Percentiles rank a stretch among this genome's conserved stretches.
phyloP scores from a whole-genome alignment of 1,140 invertebrate genomes.

The Drosophila auraria region DNA sequence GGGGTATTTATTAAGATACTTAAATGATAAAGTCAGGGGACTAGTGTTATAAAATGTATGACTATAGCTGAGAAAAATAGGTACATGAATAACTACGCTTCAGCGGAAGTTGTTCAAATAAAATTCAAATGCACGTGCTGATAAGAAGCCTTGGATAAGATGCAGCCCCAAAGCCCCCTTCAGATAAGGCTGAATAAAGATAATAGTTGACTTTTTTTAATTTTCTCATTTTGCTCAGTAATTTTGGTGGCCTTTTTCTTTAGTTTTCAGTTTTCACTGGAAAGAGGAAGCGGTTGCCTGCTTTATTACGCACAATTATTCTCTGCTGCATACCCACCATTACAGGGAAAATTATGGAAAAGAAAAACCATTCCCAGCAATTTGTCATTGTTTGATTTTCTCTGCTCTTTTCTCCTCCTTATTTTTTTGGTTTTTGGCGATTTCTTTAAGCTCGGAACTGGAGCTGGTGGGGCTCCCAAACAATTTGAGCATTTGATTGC shows the following conservation, averaged over 20 bases:
- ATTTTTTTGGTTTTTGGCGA: constrained; percentile 9
- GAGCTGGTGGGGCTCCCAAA: constrained; percentile 40
- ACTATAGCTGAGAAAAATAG: not conserved
- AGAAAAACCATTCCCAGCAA: constrained; percentile 50
- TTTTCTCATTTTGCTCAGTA: not conserved
- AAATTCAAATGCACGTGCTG: constrained; percentile 7
- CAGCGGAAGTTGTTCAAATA: not conserved
- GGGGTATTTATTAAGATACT: constrained; percentile 9
- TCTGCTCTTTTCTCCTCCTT: constrained; percentile 6
- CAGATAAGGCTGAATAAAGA: constrained; percentile 4
- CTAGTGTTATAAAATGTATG: not conserved
- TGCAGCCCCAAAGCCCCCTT: not conserved
- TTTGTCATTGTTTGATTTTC: constrained; percentile 59
- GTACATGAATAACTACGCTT: not conserved
- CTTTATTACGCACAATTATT: constrained; percentile 53
- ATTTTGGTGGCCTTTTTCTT: constrained; percentile 3
- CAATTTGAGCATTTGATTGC: constrained; percentile 59
- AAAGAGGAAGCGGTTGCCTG: constrained; percentile 37
- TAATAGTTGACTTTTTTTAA: constrained; percentile 2
- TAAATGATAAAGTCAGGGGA: not conserved
- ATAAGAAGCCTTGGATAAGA: constrained; percentile 5
- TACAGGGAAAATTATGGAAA: constrained; percentile 50
- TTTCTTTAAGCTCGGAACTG: constrained; percentile 23
- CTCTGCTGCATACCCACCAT: constrained; percentile 36
- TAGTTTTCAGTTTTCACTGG: constrained; percentile 20